Conservation (phyloP, 2,888 invertebrate genomes). For the Plutella xylostella region DNA sequence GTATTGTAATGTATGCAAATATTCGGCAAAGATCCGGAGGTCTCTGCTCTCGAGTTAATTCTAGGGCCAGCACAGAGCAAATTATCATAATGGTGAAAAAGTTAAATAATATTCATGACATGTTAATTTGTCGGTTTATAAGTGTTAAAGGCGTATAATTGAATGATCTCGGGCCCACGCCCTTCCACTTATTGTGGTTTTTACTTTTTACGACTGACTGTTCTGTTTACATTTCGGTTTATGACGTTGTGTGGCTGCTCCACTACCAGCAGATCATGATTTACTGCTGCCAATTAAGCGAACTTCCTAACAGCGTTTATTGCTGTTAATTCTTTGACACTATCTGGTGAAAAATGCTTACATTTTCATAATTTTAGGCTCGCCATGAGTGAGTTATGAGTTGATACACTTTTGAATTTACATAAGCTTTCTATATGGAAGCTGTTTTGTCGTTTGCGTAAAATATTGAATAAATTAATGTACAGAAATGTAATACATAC, state of each 20-base stretch:
- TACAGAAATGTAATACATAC: slow-evolving; percentile 3
- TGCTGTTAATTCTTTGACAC: no score
- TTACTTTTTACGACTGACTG: slow-evolving; percentile 15
- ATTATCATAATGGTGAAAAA: slow-evolving; percentile 57
- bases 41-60: slow-evolving; percentile 50
- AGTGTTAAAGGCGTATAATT: slow-evolving; percentile 56
- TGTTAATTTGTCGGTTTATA: slow-evolving; percentile 55
- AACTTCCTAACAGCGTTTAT: no score
- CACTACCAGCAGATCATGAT: slow-evolving; percentile 7
- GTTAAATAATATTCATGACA: slow-evolving; percentile 64
- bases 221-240: slow-evolving; percentile 20
- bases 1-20: slow-evolving; percentile 59
- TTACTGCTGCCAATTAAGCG: slow-evolving; percentile 1
- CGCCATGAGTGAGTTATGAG: neutral
- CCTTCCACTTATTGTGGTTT: slow-evolving; percentile 15
- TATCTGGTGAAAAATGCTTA: no score
- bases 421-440: neutral
- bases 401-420: neutral
- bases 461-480: slow-evolving; percentile 6
- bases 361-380: neutral
- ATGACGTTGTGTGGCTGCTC: slow-evolving; percentile 17
- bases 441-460: no score
- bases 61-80: slow-evolving; percentile 43
- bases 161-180: slow-evolving; percentile 33
- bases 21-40: slow-evolving; percentile 44